Percentiles rank a stretch among this genome's conserved stretches.
Conservation (phyloP, 2,113 vertebrate species). For the Typhlomys cinereus region DNA sequence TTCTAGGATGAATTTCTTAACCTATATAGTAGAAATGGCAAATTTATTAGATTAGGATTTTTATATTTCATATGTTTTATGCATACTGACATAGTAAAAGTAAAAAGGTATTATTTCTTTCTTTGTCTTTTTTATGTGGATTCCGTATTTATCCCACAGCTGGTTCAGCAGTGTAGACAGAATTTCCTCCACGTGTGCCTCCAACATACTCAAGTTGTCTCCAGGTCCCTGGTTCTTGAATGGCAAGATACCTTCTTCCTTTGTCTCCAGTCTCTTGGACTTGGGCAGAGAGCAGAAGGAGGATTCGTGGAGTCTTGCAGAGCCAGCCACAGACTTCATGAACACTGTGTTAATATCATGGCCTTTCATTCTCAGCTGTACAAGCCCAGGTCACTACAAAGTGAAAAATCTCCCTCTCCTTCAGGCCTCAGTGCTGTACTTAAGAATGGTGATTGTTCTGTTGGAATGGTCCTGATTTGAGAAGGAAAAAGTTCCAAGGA, state of each 20-base stretch:
- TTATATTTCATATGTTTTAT: no score
- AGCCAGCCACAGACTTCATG: background rate
- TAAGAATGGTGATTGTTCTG: constrained; percentile 70
- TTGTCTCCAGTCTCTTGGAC: constrained; percentile 57
- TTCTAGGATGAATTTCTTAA: background rate
- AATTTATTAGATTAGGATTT: constrained; percentile 32
- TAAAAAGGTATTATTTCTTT: constrained; percentile 50
- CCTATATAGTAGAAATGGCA: constrained; percentile 23
- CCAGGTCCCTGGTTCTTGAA: constrained; percentile 47
- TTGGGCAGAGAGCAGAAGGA: background rate
- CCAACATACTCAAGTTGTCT: constrained; percentile 25
- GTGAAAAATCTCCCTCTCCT: constrained; percentile 64
- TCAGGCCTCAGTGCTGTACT: constrained; percentile 56
- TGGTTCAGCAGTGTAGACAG: constrained; percentile 22
- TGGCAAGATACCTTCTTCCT: constrained; percentile 22
- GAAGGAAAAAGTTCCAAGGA: constrained; percentile 66
- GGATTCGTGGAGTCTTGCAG: constrained; percentile 59
- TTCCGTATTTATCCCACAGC: constrained; percentile 41
- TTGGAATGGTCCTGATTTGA: constrained; percentile 63
- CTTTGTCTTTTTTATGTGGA: constrained; percentile 7
- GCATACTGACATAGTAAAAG: no score
- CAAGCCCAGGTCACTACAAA: constrained; percentile 64
- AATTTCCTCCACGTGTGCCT: constrained; percentile 52
- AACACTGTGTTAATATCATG: constrained; percentile 75
- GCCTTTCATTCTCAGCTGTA: constrained; percentile 65